These are phyloP conservation scores for Rhynchopsitta pachyrhyncha DNA, from an alignment of 2,113 vertebrate species.

Conservation along the genomic window DNA sequence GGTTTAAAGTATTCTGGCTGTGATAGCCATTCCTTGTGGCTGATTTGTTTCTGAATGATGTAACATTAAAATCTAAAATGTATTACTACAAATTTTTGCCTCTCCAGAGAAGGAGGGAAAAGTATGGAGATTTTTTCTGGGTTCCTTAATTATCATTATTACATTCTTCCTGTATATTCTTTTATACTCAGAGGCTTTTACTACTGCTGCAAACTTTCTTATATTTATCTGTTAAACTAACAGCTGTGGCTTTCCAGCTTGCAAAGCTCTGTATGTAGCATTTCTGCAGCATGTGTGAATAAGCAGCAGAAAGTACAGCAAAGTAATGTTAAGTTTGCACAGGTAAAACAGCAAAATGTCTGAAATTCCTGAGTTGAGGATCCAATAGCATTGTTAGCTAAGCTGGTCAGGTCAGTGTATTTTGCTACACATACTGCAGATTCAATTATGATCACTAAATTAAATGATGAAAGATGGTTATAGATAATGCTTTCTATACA, in stretches of 20 bases:
- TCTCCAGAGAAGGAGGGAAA: not conserved
- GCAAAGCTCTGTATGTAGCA: not conserved
- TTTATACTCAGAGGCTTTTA: not conserved
- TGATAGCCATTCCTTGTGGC: not conserved
- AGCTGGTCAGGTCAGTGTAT: not conserved
- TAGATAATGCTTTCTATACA: slow-evolving; percentile 17
- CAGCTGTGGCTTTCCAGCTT: not conserved
- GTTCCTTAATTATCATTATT: not conserved
- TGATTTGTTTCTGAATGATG: not conserved
- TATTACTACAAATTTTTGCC: not conserved
- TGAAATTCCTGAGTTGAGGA: not conserved
- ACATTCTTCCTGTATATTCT: not conserved
- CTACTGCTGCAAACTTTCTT: not conserved
- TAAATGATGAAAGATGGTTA: not conserved
- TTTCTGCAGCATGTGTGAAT: not conserved
- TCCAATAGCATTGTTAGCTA: not conserved
- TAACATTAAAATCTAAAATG: not conserved
- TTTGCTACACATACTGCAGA: not conserved
- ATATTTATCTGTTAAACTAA: not conserved
- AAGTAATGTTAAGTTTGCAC: not conserved
- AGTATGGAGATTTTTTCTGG: not conserved
- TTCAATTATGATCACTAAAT: not conserved
- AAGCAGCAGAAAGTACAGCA: not conserved
- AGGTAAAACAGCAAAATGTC: not conserved
- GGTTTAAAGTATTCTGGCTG: not conserved